Base-by-base conservation (phyloP, 2,888 invertebrate genomes). In the Orthosia gothica region DNA sequence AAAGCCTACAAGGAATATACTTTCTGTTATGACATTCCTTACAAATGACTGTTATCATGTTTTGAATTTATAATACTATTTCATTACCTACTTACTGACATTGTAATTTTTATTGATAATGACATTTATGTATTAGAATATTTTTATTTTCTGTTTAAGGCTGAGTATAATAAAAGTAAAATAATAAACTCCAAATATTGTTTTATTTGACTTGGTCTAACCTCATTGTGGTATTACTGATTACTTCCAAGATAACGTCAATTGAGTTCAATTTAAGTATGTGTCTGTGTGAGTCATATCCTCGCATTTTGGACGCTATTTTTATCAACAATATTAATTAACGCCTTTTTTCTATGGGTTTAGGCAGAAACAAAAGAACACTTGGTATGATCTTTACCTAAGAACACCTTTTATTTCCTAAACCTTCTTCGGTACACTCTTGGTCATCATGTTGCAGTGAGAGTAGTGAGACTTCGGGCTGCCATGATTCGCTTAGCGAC, bases 31-130 rank as follows among this genome's bases (percentile, higher is more conserved):
- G 23, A 67, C 65, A 72, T 70, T 74, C 61, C 76, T 69, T 79
- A 70, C 61, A 68, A 69, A 26, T 74, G 75, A 83, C 78, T 81
- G 70, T 76, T 84, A 87, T 83, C 77, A 85, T 81, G 79, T 79
- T 83, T 71, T 81, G 57, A 68, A 81, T 71, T 62, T 79, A 72
- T 78, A 83, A 61, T 45, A 65, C 23, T 82, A 69, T 76, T 74
- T 62, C 58, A 62, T 74, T 76, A 40, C 40, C 40, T 40, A 76
- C 80, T 82, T 82, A 79, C 71, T 85, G 83, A 82, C 67, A 70
- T 80, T 72, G 47, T 74, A 67, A 67, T 81, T 80, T 79, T 75
- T 65, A 71, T 69, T 76, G 58, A 74, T 58, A 58, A 45, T 74
- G 64, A 64, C 59, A 77, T 67, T 69, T 83, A 71, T 67, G 67